Evolutionary conservation across 1,140 invertebrate genomes (phyloP).

Genomic region (Drosophila ironensis): DNA sequence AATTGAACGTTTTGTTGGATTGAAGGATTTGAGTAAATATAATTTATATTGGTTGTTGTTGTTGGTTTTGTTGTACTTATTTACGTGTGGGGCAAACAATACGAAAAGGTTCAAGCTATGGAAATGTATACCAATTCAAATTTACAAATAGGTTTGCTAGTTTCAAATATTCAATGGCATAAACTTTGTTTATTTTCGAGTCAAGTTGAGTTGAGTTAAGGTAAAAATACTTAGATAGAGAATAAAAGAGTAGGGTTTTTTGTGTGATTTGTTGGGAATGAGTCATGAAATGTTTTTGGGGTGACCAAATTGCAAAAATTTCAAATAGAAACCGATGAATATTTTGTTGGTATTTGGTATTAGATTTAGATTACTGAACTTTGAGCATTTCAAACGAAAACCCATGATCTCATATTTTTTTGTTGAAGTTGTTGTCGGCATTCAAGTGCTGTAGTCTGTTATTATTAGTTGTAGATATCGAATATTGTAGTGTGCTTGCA

Average conservation of each 20-base stretch:
- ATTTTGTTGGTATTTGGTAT: not conserved
- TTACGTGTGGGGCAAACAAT: slow-evolving; percentile 45
- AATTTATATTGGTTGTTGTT: not conserved
- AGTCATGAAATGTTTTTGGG: slow-evolving; percentile 33
- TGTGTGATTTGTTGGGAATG: slow-evolving; percentile 41
- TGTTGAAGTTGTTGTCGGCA: slow-evolving; percentile 53
- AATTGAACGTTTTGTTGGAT: slow-evolving; percentile 43
- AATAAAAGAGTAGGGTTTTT: slow-evolving; percentile 13
- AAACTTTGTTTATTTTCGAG: slow-evolving; percentile 37
- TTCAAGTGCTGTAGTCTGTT: slow-evolving; percentile 62
- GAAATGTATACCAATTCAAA: slow-evolving; percentile 26
- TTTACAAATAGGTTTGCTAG: slow-evolving; percentile 23
- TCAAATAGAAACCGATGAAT: slow-evolving; percentile 19
- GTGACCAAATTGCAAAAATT: slow-evolving; percentile 54
- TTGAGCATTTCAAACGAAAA: not conserved
- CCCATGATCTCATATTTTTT: not conserved
- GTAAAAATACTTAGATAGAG: slow-evolving; percentile 9
- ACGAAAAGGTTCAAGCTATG: slow-evolving; percentile 39
- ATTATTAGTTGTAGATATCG: slow-evolving; percentile 37
- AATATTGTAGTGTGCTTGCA: slow-evolving; percentile 42
- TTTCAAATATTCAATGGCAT: slow-evolving; percentile 25
- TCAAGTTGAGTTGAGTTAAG: too few species aligned
- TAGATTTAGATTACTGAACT: slow-evolving; percentile 19
- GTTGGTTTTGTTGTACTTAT: slow-evolving; percentile 6
- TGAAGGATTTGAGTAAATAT: slow-evolving; percentile 32